A percentile compares a stretch with the other conserved stretches of the same genome.
Evolutionary conservation across 2,888 invertebrate species (phyloP).

Genomic region (Polymixis flavicincta): DNA sequence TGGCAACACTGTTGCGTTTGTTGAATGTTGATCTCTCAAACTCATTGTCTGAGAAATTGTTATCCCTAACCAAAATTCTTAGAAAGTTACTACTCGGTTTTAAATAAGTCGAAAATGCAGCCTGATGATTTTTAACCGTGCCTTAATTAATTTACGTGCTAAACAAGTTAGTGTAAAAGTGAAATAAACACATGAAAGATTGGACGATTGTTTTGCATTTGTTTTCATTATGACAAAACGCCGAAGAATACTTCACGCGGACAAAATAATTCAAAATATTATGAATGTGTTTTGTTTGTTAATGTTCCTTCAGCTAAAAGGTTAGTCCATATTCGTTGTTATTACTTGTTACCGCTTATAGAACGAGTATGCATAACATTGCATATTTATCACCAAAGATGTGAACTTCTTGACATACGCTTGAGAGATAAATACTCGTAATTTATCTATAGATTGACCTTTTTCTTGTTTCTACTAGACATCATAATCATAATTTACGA

Average conservation of each 20-base stretch:
- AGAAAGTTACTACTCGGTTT: slow-evolving; percentile 18
- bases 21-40: slow-evolving; percentile 60
- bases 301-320: slow-evolving; percentile 88
- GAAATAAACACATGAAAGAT: slow-evolving; percentile 73
- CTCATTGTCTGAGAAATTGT: slow-evolving; percentile 53
- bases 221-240: slow-evolving; percentile 90
- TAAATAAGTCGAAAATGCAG: slow-evolving; percentile 18
- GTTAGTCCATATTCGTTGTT: slow-evolving; percentile 66
- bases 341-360: not conserved
- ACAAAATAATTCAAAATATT: slow-evolving; percentile 88
- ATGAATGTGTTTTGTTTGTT: slow-evolving; percentile 86
- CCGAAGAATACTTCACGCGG: slow-evolving; percentile 87
- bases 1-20: slow-evolving; percentile 56
- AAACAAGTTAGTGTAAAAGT: slow-evolving; percentile 39
- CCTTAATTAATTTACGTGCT: slow-evolving; percentile 57
- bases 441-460: not conserved
- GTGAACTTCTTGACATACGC: slow-evolving; percentile 45
- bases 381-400: slow-evolving; percentile 26
- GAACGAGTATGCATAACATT: not conserved
- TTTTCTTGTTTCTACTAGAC: not conserved
- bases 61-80: slow-evolving; percentile 40
- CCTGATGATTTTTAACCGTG: slow-evolving; percentile 57
- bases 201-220: slow-evolving; percentile 74
- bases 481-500: slow-evolving; percentile 10
- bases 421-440: slow-evolving; percentile 22